Evolutionary conservation across 37 sponge, comb jelly and placozoan genomes (phyloP), one percentile per base, ranked within the genome.

Genomic region (Theonella swinhoei): DNA sequence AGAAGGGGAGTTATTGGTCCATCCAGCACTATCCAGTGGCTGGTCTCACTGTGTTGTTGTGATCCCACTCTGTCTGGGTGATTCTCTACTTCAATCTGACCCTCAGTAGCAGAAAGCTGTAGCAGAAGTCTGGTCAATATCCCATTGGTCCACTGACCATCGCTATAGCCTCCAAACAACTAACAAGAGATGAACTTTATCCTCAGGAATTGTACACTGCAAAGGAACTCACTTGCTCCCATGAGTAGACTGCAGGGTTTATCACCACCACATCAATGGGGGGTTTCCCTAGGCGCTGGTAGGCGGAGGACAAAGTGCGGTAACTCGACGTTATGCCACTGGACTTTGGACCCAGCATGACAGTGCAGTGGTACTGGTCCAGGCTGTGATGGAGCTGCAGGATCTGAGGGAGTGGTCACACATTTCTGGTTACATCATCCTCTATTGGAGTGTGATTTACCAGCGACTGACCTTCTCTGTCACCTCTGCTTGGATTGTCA

Each of bases 21-120:
- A 61, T 93, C 87, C 68, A 88, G 63, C 0, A 93, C 80, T 24
- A 93, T n/a, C 93, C 93, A 93, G 61, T 85, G 83, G 19, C 38
- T 32, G 54, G n/a, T n/a, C n/a, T n/a, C n/a, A n/a, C n/a, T n/a
- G n/a, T n/a, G n/a, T n/a, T n/a, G n/a, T n/a, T n/a, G n/a, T n/a
- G n/a, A n/a, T n/a, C n/a, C n/a, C n/a, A n/a, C n/a, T n/a, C n/a
- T n/a, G n/a, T n/a, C n/a, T n/a, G n/a, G n/a, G n/a, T n/a, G n/a
- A n/a, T n/a, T n/a, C n/a, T n/a, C n/a, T n/a, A n/a, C n/a, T n/a
- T n/a, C n/a, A n/a, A n/a, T n/a, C n/a, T n/a, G n/a, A n/a, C n/a
- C 14, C 54, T 47, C 54, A 47, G 14, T 17, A 14, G 54, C 14
- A 7, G 7, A 17, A 14, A 47, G 7, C 11, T 47, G 54, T 14